phyloP scores from a whole-genome alignment of 2,797 vertebrate species.

The Dipus sagitta region DNA sequence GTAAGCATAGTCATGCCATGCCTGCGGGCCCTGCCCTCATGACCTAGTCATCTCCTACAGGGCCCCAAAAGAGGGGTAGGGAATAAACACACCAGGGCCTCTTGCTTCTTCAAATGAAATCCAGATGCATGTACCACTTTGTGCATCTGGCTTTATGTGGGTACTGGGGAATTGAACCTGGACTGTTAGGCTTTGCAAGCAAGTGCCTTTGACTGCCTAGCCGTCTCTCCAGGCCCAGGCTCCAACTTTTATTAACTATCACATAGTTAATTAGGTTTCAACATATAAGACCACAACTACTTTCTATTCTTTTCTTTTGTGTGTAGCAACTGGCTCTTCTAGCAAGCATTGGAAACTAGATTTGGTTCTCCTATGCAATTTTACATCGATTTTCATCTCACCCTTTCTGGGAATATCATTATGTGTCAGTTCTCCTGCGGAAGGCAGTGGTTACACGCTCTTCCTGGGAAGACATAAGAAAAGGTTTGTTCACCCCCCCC shows the following conservation, averaged over 20 bases:
- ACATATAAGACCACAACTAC: neutral
- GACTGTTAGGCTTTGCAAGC: too few relatives aligned
- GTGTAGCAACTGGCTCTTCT: neutral
- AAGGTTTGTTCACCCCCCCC: neutral
- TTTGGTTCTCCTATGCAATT: neutral
- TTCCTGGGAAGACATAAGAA: neutral
- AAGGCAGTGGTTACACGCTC: neutral
- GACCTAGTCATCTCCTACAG: neutral
- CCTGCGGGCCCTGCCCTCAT: neutral
- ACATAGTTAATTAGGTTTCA: neutral
- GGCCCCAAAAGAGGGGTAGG: too few relatives aligned
- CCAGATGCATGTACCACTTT: too few relatives aligned
- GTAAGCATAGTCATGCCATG: neutral
- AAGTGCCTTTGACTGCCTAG: too few relatives aligned
- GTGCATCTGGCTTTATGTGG: too few relatives aligned
- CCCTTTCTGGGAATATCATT: fast-evolving
- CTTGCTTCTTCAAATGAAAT: too few relatives aligned
- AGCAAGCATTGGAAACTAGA: neutral
- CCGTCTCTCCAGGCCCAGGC: neutral
- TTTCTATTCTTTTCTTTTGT: neutral
- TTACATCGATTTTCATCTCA: neutral
- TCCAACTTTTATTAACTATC: neutral
- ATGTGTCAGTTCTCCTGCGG: neutral
- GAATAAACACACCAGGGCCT: too few relatives aligned
- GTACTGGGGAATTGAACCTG: too few relatives aligned